A percentile compares a stretch with the other conserved stretches of the same genome.
phyloP scores from a whole-genome alignment of 1,140 invertebrate genomes.

The Drosophila navojoa region DNA sequence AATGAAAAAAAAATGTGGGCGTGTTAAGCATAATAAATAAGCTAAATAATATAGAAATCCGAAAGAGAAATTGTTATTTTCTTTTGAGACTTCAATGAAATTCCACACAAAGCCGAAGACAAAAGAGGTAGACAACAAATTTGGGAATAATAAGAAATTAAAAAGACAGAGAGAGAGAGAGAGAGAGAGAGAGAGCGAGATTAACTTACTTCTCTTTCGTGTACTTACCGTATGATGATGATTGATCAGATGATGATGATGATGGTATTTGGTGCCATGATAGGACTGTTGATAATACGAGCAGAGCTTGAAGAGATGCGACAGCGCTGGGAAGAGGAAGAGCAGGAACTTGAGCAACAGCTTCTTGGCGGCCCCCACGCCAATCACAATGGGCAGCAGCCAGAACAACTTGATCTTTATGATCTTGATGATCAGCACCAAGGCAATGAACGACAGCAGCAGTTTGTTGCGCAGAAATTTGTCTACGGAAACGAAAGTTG shows the following conservation, averaged over 20 bases:
- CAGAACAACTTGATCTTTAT: conserved; percentile 91
- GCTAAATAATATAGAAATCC: background rate
- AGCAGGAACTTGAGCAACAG: conserved; percentile 91
- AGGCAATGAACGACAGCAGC: conserved; percentile 88
- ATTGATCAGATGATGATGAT: conserved; percentile 90
- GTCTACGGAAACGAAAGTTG: conserved; percentile 85
- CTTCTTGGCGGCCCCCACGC: conserved; percentile 92
- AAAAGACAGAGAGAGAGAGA: background rate
- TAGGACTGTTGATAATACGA: conserved; percentile 90
- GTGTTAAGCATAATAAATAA: conserved; percentile 36
- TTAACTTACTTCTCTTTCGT: background rate
- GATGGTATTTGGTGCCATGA: conserved; percentile 91
- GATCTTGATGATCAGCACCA: conserved; percentile 91
- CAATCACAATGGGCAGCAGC: conserved; percentile 89
- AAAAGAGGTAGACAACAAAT: conserved; percentile 12
- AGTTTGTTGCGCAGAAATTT: conserved; percentile 91
- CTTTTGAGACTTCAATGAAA: conserved; percentile 38
- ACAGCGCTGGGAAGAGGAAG: conserved; percentile 91
- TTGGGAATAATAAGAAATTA: conserved; percentile 21
- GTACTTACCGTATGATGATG: conserved; percentile 86
- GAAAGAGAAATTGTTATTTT: conserved; percentile 32
- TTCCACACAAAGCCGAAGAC: conserved; percentile 31
- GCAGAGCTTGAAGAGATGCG: conserved; percentile 93
- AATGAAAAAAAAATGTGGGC: conserved; percentile 15
- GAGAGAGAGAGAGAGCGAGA: conserved; percentile 16